Conservation (phyloP, 2,888 invertebrate genomes). For the Cerastoderma edule region DNA sequence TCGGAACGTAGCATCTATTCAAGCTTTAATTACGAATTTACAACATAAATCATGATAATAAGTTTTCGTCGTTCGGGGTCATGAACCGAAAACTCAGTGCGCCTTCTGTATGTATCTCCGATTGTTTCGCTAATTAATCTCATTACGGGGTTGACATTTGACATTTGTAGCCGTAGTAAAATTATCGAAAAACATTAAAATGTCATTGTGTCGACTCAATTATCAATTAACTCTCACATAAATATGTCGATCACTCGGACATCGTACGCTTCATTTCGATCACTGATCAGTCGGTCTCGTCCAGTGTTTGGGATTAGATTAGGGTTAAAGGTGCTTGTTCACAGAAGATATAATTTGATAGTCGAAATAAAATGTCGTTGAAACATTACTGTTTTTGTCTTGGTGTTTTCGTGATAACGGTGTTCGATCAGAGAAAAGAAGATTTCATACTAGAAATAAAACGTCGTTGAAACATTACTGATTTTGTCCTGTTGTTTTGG, state of each 20-base stretch:
- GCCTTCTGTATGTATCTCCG: constrained; percentile 7
- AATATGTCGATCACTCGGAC: constrained; percentile 10
- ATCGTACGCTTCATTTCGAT: background rate
- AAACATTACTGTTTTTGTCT: background rate
- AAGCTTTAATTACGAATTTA: too few species aligned
- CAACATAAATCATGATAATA: too few species aligned
- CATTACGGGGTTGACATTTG: constrained; percentile 38
- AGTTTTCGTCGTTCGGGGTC: too few species aligned
- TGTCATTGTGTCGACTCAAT: constrained; percentile 47
- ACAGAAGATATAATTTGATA: too few species aligned
- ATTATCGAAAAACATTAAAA: constrained; percentile 43
- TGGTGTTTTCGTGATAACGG: background rate
- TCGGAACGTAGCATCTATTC: too few species aligned
- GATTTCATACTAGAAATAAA: too few species aligned
- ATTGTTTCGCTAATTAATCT: constrained; percentile 33
- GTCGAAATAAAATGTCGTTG: background rate
- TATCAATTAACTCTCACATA: constrained; percentile 52
- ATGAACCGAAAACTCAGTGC: too few species aligned
- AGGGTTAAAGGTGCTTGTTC: too few species aligned
- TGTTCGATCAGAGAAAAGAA: too few species aligned
- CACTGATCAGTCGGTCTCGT: background rate
- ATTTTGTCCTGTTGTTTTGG: too few species aligned
- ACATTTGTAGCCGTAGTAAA: constrained; percentile 39
- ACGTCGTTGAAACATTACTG: too few species aligned
- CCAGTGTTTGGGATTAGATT: background rate